Base-by-base conservation (phyloP, 2,113 vertebrate species). In the Podiceps cristatus region DNA sequence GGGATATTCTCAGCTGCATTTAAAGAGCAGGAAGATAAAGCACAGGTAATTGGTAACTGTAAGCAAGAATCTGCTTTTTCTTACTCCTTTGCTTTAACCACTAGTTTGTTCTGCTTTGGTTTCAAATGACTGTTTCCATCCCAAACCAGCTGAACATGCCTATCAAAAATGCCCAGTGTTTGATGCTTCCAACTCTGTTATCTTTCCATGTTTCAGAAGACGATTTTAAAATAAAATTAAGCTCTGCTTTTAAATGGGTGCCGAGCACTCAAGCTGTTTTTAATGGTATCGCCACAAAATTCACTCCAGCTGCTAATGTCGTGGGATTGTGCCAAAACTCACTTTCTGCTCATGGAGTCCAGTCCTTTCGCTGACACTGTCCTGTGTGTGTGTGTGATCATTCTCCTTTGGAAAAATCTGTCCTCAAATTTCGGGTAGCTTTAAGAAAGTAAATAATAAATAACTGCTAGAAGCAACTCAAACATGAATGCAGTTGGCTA, bases 251-350 rank as follows among this genome's bases (percentile, higher is more conserved):
- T 63, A 85, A 88, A 89, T 29, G 89, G 58, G 63, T 77, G 90
- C 88, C 5, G 8, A 95, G 83, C 88, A 50, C 71, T 94, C 77
- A 74, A 81, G 93, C 88, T 93, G 90, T 50, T 95, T 84, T 76
- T 87, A 94, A 92, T 78, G 35, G 66, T 83, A 94, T 95, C 2
- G 1, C 68, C 94, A 50, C 67, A 53, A 91, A 96, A 96, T 96
- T 93, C 63, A 29, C 77, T 94, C 76, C 83, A 93, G 95, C 86
- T 96, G 94, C 74, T 89, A 55, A 80, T 12, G 0, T 59, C 0
- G 1, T 85, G 90, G 74, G 77, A 40, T 82, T 8, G 10, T 78
- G 85, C 95, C 93, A 96, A 94, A 82, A 91, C 87, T 95, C 93
- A 67, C 92, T 94, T 96, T 93, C 91, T 91, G 80, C 84, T 92